Evolutionary conservation across 2,113 vertebrate genomes (phyloP).

Genomic region (Phalacrocorax carbo): DNA sequence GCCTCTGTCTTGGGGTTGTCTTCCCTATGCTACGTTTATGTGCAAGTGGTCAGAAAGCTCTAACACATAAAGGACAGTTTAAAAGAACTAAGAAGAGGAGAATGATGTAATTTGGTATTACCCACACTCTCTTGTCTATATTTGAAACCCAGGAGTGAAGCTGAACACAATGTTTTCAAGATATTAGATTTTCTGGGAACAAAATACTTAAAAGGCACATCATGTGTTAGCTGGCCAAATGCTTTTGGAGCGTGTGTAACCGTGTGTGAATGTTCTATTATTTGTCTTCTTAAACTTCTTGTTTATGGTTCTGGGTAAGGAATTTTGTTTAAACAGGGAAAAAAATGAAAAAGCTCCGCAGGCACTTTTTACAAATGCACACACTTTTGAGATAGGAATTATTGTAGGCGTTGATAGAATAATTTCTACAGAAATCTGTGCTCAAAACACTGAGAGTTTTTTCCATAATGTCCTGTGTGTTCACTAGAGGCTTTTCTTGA

Average conservation of each 20-base stretch:
- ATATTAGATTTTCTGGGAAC: neutral
- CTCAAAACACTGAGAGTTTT: neutral
- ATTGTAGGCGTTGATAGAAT: neutral
- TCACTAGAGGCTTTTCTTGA: neutral
- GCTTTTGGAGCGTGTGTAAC: neutral
- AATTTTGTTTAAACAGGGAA: neutral
- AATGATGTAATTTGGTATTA: neutral
- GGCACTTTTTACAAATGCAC: neutral
- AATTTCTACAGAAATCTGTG: neutral
- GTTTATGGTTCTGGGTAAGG: neutral
- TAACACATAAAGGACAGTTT: neutral
- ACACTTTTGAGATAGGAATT: neutral
- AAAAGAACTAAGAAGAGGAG: neutral
- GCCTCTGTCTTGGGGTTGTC: neutral
- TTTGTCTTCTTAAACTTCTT: neutral
- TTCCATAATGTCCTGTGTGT: neutral
- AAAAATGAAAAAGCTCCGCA: neutral
- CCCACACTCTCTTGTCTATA: neutral
- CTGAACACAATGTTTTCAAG: neutral
- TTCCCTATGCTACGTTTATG: neutral
- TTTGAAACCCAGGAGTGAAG: neutral
- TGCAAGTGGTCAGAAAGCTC: neutral
- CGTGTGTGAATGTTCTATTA: neutral
- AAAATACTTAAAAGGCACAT: neutral
- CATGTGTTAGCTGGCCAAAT: neutral